Base-by-base conservation (phyloP, 92 coral and sea anemone genomes). In the Actinernus sp. region DNA sequence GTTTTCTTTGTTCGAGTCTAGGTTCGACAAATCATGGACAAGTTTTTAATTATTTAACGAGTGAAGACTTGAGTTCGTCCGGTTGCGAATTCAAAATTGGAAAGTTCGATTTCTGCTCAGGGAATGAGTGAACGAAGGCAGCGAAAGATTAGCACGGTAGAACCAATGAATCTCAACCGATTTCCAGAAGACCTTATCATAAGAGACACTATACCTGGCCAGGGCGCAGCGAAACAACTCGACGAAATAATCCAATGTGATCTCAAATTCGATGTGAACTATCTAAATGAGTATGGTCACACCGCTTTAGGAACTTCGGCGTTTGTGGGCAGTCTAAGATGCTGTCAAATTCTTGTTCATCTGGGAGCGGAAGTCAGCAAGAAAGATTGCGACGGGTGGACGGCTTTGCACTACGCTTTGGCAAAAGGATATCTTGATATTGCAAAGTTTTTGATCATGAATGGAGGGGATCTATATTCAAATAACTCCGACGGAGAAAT, bases 361-460 rank as follows among this genome's bases (percentile, higher is more conserved):
- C 83, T 82, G 3, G 89, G 89, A 25, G 93, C 93, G 14, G 93
- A 87, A 27, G 93, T 81, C 6, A 30, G 45, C 0, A 79, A 81
- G 49, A 55, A 72, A 23, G 97, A 88, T 59, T 65, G 75, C 8
- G 97, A 92, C 45, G 97, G 96, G 5, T 92, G 97, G 97, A 88
- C 97, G 0, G 94, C 97, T 1, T 61, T 88, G 82, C 97, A 92
- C 34, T 92, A 84, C 48, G 95, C 97, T 27, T 67, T 92, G 67
- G 95, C 97, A 0, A 76, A 71, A 33, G 93, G 91, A 49, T 80
- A 88, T 40, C 50, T 84, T 71, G 96, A 92, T 19, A 61, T 92
- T 11, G 97, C 90, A 6, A 82, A 90, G 47, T 51, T 77, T 21
- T 72, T 92, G 63, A 84, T 92, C 19, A 50, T 71, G 49, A 81